A percentile compares a stretch with the other conserved stretches of the same genome.
These are phyloP conservation scores for Andrena marginata DNA, from an alignment of 2,888 invertebrate species.

Conservation along the genomic window DNA sequence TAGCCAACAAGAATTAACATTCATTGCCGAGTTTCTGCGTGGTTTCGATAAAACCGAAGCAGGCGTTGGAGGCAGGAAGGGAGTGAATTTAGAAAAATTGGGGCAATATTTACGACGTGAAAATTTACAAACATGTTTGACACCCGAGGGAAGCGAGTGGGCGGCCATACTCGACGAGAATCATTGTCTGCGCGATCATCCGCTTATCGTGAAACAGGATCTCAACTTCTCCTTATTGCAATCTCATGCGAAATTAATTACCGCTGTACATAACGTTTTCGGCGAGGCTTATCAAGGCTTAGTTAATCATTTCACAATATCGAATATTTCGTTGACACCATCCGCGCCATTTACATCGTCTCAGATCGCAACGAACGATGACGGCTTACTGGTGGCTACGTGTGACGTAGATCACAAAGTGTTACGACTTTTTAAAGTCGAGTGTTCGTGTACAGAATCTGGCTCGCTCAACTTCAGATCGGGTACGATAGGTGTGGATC, in stretches of 20 bases:
- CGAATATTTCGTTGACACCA: constrained; percentile 68
- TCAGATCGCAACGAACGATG: constrained; percentile 76
- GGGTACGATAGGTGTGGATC: constrained; percentile 73
- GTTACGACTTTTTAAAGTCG: constrained; percentile 78
- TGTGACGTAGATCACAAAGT: constrained; percentile 76
- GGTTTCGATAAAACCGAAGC: constrained; percentile 89
- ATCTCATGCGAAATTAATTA: constrained; percentile 90
- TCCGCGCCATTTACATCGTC: constrained; percentile 71
- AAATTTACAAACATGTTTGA: constrained; percentile 89
- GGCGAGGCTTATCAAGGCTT: constrained; percentile 88
- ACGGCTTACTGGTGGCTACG: constrained; percentile 78
- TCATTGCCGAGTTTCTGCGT: constrained; percentile 95
- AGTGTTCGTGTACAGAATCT: constrained; percentile 60
- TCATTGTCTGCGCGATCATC: constrained; percentile 89
- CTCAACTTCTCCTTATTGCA: constrained; percentile 92
- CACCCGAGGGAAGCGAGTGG: constrained; percentile 91
- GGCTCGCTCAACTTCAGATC: constrained; percentile 71
- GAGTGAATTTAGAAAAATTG: constrained; percentile 92
- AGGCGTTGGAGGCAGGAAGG: constrained; percentile 80
- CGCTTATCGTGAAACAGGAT: constrained; percentile 91
- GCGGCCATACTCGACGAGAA: constrained; percentile 91
- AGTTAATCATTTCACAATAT: constrained; percentile 87
- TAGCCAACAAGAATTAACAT: constrained; percentile 95
- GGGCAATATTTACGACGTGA: constrained; percentile 92
- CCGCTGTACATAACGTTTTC: constrained; percentile 89